A percentile compares a stretch with the other conserved stretches of the same genome.
These are phyloP conservation scores for Hestina assimilis DNA, from an alignment of 1,140 invertebrate genomes.

Conservation along the genomic window DNA sequence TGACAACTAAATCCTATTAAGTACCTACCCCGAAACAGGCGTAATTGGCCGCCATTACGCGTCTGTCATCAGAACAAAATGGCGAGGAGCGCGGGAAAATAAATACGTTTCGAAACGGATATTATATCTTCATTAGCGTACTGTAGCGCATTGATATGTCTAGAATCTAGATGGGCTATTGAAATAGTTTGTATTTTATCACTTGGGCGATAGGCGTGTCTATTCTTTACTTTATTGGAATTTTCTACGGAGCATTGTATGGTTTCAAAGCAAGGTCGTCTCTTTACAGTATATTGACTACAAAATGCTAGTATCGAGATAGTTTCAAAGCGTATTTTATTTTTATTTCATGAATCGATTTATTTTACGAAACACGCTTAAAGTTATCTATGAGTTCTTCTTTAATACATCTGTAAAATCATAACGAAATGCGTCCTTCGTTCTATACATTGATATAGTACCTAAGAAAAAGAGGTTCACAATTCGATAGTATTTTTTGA, in stretches of 20 bases:
- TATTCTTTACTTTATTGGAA: conserved; percentile 46
- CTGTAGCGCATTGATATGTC: conserved; percentile 67
- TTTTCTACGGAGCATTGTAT: conserved; percentile 40
- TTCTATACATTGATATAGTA: no score
- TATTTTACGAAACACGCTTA: background rate
- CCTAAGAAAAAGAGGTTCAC: no score
- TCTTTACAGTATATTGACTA: conserved; percentile 3
- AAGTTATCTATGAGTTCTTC: background rate
- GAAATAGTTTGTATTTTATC: conserved; percentile 71
- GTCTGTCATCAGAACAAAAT: conserved; percentile 67
- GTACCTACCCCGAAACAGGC: conserved; percentile 31
- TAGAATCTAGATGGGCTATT: conserved; percentile 50
- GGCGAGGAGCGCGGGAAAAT: conserved; percentile 57
- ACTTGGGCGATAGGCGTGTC: conserved; percentile 46
- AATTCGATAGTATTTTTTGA: no score
- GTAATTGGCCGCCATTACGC: conserved; percentile 69
- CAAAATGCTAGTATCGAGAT: background rate
- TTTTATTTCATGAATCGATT: background rate
- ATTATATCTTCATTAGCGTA: conserved; percentile 75
- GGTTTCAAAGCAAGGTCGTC: conserved; percentile 21
- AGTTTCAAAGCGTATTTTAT: background rate
- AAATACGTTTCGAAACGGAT: conserved; percentile 66
- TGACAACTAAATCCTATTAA: conserved; percentile 74
- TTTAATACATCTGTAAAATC: no score
- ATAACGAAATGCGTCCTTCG: no score